phyloP scores from a whole-genome alignment of 2,797 vertebrate species.

The Mus minutoides region DNA sequence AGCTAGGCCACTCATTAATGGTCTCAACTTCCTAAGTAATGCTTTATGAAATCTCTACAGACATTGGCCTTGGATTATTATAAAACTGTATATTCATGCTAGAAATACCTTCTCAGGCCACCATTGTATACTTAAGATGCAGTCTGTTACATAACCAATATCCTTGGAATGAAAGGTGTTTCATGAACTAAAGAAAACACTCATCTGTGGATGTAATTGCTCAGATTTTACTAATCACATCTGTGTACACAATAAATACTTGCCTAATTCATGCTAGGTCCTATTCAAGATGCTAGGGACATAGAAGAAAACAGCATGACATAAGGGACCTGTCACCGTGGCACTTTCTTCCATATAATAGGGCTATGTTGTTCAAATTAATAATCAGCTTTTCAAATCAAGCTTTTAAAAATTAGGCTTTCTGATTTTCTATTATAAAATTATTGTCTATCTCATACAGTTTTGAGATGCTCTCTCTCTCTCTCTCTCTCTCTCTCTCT shows the following conservation, averaged over 20 bases:
- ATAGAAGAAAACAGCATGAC: not conserved
- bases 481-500: not conserved
- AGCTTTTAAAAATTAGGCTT: not conserved
- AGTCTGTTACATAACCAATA: slow-evolving; percentile 1
- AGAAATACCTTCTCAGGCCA: not conserved
- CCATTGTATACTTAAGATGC: not conserved
- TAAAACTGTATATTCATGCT: not conserved
- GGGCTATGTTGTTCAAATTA: not conserved
- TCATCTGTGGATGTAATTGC: not conserved
- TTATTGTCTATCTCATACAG: not conserved
- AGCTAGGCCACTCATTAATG: slow-evolving; percentile 40
- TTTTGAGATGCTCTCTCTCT: not conserved
- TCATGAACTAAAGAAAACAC: slow-evolving; percentile 13
- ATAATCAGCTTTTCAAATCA: slow-evolving; percentile 5
- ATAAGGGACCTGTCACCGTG: not conserved
- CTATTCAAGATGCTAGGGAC: not conserved
- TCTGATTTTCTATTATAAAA: slow-evolving; percentile 33
- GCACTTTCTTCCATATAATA: not conserved
- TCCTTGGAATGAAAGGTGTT: not conserved
- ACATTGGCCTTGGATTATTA: not conserved
- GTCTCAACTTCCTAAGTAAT: slow-evolving; percentile 25
- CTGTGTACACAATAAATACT: not conserved
- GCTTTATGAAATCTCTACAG: slow-evolving; percentile 42
- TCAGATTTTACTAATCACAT: not conserved
- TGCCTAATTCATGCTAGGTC: not conserved